These are phyloP conservation scores for Propithecus coquereli DNA, from an alignment of 2,113 vertebrate species.

Conservation along the genomic window DNA sequence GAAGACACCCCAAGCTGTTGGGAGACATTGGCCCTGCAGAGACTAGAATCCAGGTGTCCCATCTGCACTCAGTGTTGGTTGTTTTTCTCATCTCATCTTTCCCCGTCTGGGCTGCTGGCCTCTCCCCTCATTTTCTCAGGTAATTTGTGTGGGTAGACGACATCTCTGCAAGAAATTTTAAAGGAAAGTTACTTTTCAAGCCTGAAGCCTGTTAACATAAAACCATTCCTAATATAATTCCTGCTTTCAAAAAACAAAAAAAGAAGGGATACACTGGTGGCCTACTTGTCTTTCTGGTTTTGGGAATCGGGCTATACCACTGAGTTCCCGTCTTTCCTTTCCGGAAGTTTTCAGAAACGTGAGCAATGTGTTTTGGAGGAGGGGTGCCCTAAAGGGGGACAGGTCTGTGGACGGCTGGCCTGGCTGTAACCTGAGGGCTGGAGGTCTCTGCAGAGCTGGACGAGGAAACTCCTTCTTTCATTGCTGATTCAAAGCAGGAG, in stretches of 20 bases:
- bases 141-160: not conserved
- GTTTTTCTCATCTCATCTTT: not conserved
- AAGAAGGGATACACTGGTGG: too few species aligned
- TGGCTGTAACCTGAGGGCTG: not conserved
- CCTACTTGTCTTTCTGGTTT: not conserved
- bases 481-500: not conserved
- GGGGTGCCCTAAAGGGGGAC: rapidly evolving
- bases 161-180: not conserved
- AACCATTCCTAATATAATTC: not conserved
- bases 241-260: not conserved
- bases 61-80: too few species aligned
- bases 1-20: not conserved
- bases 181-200: not conserved
- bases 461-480: not conserved
- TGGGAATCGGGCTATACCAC: not conserved
- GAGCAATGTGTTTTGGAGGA: not conserved
- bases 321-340: not conserved
- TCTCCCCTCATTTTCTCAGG: not conserved
- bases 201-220: not conserved
- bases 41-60: not conserved
- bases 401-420: not conserved
- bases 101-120: not conserved
- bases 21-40: rapidly evolving
- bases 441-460: not conserved
- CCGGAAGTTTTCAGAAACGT: not conserved